Evolutionary conservation across 2,888 invertebrate genomes (phyloP), one percentile per base, ranked within the genome.

Genomic region (Acronicta alni): DNA sequence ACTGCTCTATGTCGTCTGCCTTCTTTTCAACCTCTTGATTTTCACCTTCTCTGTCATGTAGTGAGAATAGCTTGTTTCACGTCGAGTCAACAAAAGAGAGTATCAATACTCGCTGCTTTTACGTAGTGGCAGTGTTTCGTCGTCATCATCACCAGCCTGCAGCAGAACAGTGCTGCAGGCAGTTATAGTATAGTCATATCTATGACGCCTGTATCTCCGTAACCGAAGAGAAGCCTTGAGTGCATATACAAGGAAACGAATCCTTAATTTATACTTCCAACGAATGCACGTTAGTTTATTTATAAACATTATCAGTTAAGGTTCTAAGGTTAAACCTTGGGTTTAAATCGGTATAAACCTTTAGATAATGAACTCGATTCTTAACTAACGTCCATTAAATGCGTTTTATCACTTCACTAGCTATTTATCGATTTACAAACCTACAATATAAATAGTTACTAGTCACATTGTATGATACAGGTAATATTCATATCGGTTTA

Each of bases 271-370:
- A 53, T 37, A 52, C 10, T 30, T 57, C 37, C 10, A 47, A 41
- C 41, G 53, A 41, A 53, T 51, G 51, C 61, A 26, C 52, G 49
- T 53, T 47, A 44, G 55, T 56, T 45, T 51, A 61, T 56, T 52
- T 51, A 61, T 65, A 66, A 71, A 48, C 51, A 41, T 53, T 58
- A 56, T 53, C 41, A n/a, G 41, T 41, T 46, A 32, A 70, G 72
- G 67, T 72, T 56, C 46, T 49, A 32, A 72, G 72, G 67, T 72
- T 67, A 72, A 72, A 55, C 66, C 61, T 58, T 46, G 67, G 45
- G 52, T n/a, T n/a, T n/a, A n/a, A n/a, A n/a, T 61, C 3, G 20
- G 20, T 20, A 20, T 30, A 66, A 69, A 66, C 53, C 68, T 59
- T 58, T 52, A 56, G 35, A 41, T 72, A 72, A 58, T 72, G 61